phyloP scores from a whole-genome alignment of 2,888 invertebrate species.

The Caenorhabditis doughertyi region DNA sequence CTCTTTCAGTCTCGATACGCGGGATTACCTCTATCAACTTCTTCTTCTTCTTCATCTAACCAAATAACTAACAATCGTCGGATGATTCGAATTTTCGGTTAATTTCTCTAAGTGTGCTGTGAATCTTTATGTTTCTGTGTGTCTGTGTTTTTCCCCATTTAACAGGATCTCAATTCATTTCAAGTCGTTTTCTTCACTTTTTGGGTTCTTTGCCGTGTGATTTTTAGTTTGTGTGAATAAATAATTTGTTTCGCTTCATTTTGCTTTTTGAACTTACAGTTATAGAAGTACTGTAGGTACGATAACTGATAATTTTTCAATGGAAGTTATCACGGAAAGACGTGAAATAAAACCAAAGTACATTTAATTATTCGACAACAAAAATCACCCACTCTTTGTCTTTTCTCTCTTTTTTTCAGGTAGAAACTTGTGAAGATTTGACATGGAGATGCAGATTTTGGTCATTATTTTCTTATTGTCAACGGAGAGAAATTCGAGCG shows the following conservation, averaged over 20 bases:
- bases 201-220: too few relatives aligned
- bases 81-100: constrained; percentile 66
- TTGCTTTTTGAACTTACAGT: too few relatives aligned
- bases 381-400: not conserved
- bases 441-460: constrained; percentile 82
- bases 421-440: constrained; percentile 74
- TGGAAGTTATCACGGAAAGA: too few relatives aligned
- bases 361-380: not conserved
- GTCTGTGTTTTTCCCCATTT: constrained; percentile 9
- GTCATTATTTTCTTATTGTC: constrained; percentile 80
- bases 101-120: constrained; percentile 13
- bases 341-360: not conserved
- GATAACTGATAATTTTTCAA: too few relatives aligned
- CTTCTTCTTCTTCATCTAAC: constrained; percentile 20
- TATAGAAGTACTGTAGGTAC: too few relatives aligned
- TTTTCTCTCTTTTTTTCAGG: constrained; percentile 29
- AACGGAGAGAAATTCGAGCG: constrained; percentile 68
- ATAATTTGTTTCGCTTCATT: too few relatives aligned
- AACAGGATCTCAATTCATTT: too few relatives aligned
- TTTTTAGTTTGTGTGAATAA: too few relatives aligned
- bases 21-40: constrained; percentile 53
- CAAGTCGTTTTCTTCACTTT: constrained; percentile 4
- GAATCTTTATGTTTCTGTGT: constrained; percentile 4
- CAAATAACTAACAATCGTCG: constrained; percentile 57
- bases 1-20: constrained; percentile 61